Evolutionary conservation across 1,140 invertebrate genomes (phyloP).

Genomic region (Drosophila melanica): DNA sequence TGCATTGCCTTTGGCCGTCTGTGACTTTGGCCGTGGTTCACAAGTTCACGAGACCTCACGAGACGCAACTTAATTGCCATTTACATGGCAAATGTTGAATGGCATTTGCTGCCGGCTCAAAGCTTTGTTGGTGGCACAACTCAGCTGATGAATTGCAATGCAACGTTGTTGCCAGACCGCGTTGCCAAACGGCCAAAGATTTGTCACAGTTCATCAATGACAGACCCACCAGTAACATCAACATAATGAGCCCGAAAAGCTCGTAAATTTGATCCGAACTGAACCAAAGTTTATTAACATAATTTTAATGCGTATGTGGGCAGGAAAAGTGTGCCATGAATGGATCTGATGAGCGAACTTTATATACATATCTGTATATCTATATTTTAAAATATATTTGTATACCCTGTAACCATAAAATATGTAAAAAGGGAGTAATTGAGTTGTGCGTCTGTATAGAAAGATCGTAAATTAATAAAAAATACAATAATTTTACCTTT

Average conservation of each 20-base stretch:
- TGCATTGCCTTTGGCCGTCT: conserved; percentile 22
- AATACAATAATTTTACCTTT: no score
- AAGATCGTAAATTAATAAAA: no score
- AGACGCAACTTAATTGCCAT: conserved; percentile 81
- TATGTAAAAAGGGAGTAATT: conserved; percentile 15
- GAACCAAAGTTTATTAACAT: conserved; percentile 52
- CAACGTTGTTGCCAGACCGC: conserved; percentile 6
- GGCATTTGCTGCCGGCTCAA: conserved; percentile 57
- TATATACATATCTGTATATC: conserved; percentile 18
- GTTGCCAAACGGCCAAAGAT: conserved; percentile 32
- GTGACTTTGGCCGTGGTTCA: conserved; percentile 54
- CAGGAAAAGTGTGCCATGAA: conserved; percentile 64
- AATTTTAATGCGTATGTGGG: conserved; percentile 35
- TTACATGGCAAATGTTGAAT: conserved; percentile 68
- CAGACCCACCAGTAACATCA: background rate
- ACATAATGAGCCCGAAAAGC: conserved; percentile 5
- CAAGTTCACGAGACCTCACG: conserved; percentile 77
- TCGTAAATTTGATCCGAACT: conserved; percentile 6
- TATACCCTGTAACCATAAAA: background rate
- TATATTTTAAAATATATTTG: conserved; percentile 2
- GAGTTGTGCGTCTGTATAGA: conserved; percentile 17
- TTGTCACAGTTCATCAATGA: conserved; percentile 57
- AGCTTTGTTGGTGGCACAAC: conserved; percentile 75
- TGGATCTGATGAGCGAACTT: conserved; percentile 34
- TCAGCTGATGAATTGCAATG: conserved; percentile 64